Conservation (phyloP, 1,140 invertebrate species). For the Drosophila virilis region DNA sequence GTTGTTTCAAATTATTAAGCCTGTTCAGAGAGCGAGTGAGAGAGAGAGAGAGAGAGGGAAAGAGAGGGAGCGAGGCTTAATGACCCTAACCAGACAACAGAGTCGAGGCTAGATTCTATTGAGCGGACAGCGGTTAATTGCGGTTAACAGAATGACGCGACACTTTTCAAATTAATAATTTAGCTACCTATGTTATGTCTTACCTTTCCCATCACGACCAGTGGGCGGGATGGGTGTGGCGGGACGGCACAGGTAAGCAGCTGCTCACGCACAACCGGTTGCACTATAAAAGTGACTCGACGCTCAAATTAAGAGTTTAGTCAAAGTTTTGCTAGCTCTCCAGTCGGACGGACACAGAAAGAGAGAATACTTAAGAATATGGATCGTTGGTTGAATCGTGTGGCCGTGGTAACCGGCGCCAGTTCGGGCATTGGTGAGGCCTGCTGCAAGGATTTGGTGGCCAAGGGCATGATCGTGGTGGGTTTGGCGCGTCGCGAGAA, state of each 20-base stretch:
- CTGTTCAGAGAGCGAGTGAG: neutral
- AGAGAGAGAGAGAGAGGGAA: neutral
- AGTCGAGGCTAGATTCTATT: neutral
- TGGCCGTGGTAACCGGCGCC: conserved; percentile 81
- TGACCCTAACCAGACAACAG: neutral
- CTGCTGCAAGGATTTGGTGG: conserved; percentile 83
- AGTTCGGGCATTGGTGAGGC: conserved; percentile 87
- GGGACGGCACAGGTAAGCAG: neutral
- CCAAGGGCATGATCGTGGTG: conserved; percentile 87
- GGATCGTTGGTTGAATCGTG: conserved; percentile 77
- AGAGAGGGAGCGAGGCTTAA: neutral
- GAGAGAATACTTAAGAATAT: conserved; percentile 30
- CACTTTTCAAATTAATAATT: conserved; percentile 3
- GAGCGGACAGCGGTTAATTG: conserved; percentile 17
- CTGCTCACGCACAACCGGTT: neutral
- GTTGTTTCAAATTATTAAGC: too few relatives aligned
- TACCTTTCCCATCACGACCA: neutral
- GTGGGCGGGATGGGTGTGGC: neutral
- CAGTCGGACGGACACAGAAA: too few relatives aligned
- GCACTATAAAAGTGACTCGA: neutral
- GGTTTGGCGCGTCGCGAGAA: conserved; percentile 88
- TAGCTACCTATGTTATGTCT: neutral
- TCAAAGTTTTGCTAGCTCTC: neutral
- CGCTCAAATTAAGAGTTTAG: neutral
- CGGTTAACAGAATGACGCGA: conserved; percentile 32